A percentile compares a stretch with the other conserved stretches of the same genome.
Evolutionary conservation across 2,888 invertebrate genomes (phyloP).

Genomic region (Linnaemya tessellans): DNA sequence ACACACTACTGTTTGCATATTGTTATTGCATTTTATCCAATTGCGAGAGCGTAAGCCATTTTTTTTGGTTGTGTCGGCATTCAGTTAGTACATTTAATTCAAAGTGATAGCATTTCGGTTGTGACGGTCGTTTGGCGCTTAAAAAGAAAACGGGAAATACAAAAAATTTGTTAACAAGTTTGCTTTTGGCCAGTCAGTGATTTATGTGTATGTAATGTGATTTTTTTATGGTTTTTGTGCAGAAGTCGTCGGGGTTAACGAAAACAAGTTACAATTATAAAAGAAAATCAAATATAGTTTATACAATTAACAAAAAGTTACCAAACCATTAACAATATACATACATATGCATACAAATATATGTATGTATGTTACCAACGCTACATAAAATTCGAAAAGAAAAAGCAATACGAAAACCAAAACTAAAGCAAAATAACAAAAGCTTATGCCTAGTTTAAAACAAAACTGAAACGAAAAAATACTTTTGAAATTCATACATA

Average conservation of each 20-base stretch:
- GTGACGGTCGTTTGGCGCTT: slow-evolving; percentile 17
- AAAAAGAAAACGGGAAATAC: neutral
- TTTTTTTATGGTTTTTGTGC: slow-evolving; percentile 32
- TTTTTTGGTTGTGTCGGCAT: slow-evolving; percentile 54
- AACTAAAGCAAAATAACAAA: slow-evolving; percentile 30
- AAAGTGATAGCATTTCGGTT: slow-evolving; percentile 23
- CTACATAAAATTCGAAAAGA: slow-evolving; percentile 39
- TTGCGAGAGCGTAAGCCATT: slow-evolving; percentile 22
- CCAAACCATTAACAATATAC: slow-evolving; percentile 19
- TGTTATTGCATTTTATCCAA: slow-evolving; percentile 58
- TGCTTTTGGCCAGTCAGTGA: slow-evolving; percentile 32
- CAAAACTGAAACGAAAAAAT: neutral
- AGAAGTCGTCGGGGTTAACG: slow-evolving; percentile 41
- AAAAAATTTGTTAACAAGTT: slow-evolving; percentile 47
- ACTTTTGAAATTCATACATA: neutral
- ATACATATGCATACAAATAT: neutral
- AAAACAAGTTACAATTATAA: slow-evolving; percentile 38
- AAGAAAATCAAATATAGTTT: neutral
- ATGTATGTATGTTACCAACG: slow-evolving; percentile 55
- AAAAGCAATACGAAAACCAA: slow-evolving; percentile 5
- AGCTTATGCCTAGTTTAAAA: neutral
- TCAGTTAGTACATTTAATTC: slow-evolving; percentile 59
- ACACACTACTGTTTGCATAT: neutral
- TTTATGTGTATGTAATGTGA: slow-evolving; percentile 8
- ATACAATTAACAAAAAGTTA: slow-evolving; percentile 11